Conservation (phyloP, 2,113 vertebrate species). For the Camarhynchus parvulus region DNA sequence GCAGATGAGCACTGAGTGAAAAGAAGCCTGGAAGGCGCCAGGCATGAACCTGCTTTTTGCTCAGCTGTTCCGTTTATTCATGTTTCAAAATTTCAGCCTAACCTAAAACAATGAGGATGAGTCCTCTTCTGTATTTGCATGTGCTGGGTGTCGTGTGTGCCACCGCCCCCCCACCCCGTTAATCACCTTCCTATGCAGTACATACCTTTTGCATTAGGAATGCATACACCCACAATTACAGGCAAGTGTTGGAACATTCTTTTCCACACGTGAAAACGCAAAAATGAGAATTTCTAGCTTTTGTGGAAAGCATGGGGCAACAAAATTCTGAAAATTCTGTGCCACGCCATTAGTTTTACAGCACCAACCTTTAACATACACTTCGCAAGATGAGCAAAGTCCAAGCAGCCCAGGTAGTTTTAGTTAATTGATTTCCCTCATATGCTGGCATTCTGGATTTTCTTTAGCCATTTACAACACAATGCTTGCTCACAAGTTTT, state of each 20-base stretch:
- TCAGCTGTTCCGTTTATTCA: not conserved
- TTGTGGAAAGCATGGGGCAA: not conserved
- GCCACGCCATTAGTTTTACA: not conserved
- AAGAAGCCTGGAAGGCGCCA: not conserved
- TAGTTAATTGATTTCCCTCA: not conserved
- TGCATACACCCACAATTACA: not conserved
- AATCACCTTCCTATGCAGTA: not conserved
- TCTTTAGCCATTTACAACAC: not conserved
- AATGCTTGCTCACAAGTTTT: not conserved
- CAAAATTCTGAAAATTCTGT: not conserved
- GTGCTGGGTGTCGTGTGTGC: not conserved
- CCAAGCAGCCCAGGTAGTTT: not conserved
- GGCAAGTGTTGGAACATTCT: constrained; percentile 1
- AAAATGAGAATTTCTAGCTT: not conserved
- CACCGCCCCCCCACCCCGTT: not conserved
- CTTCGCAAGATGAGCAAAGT: not conserved
- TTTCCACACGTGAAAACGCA: not conserved
- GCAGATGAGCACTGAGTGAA: not conserved
- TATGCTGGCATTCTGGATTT: not conserved
- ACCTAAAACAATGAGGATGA: not conserved
- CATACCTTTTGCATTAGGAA: constrained; percentile 41
- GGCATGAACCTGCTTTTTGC: not conserved
- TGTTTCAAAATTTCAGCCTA: not conserved
- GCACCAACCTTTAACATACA: not conserved
- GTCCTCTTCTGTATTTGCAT: not conserved